Base-by-base conservation (phyloP, 1,140 invertebrate genomes). In the Bombus fervidus region DNA sequence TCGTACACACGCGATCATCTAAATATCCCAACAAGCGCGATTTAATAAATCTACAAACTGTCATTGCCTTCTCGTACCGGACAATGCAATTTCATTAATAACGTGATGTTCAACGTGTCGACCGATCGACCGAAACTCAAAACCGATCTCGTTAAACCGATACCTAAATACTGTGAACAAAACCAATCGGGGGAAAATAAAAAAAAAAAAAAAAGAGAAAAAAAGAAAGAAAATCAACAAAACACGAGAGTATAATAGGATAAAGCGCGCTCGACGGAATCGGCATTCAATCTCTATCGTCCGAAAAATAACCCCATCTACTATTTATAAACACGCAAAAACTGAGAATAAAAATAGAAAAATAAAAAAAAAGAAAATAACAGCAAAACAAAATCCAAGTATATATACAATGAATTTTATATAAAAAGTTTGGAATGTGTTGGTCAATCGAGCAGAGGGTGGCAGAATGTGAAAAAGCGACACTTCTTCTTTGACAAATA, bases 21-120 rank as follows among this genome's bases (percentile, higher is more conserved):
- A 31, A 74, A 74, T 74, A 34, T 1, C 34, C 31, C n/a, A 47
- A 43, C 31, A 53, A 43, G 4, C 18, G n/a, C 73, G 43, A 74
- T 53, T 74, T 74, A 74, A 74, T 74, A 74, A 74, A 74, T 53
- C 73, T 74, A 53, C 43, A 47, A 53, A 74, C 72, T 53, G 73
- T 74, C 73, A 74, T 22, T 6, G 72, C 15, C 72, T 31, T 74
- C 9, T n/a, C 72, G 41, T 6, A 34, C 31, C 73, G 73, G 5
- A 74, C 73, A 53, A 74, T 74, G 31, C 41, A 53, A 53, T 74
- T 74, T 43, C 43, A 74, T 74, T 74, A 74, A 74, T 74, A 74
- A 74, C 43, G 73, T 31, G 73, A 31, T 31, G 43, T 53, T 53
- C 73, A 74, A 53, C 43, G 73, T 4, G 43, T 53, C 73, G 64